Evolutionary conservation across 2,797 vertebrate genomes (phyloP).

Genomic region (Enteromius unitaeniatus): DNA sequence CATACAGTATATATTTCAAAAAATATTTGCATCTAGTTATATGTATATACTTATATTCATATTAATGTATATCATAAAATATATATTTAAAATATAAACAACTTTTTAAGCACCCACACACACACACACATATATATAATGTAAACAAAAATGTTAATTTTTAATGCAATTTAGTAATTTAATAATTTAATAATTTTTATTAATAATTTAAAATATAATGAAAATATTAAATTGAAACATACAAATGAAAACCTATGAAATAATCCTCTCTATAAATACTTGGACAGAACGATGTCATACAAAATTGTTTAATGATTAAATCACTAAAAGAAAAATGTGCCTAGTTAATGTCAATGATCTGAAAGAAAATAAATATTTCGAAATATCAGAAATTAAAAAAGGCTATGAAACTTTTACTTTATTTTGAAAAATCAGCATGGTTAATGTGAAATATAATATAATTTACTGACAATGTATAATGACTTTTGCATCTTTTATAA

Average conservation of each 20-base stretch:
- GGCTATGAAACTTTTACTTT: neutral
- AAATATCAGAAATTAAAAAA: neutral
- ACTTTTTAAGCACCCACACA: too few relatives aligned
- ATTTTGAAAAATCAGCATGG: neutral
- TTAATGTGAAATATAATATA: neutral
- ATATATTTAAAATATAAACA: too few relatives aligned
- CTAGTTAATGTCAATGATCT: neutral
- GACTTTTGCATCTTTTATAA: neutral
- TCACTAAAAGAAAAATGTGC: neutral
- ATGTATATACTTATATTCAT: too few relatives aligned
- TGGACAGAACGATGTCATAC: neutral
- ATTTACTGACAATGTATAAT: neutral
- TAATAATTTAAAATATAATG: too few relatives aligned
- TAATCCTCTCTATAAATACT: neutral
- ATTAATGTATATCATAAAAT: too few relatives aligned
- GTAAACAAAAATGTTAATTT: too few relatives aligned
- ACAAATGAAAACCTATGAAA: neutral
- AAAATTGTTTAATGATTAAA: neutral
- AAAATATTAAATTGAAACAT: neutral
- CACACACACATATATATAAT: too few relatives aligned
- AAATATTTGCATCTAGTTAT: too few relatives aligned
- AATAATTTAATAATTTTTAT: too few relatives aligned
- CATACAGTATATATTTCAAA: too few relatives aligned
- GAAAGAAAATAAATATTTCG: neutral
- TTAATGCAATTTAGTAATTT: too few relatives aligned